These are phyloP conservation scores for Plestiodon gilberti DNA, from an alignment of 2,113 vertebrate species.

Conservation along the genomic window DNA sequence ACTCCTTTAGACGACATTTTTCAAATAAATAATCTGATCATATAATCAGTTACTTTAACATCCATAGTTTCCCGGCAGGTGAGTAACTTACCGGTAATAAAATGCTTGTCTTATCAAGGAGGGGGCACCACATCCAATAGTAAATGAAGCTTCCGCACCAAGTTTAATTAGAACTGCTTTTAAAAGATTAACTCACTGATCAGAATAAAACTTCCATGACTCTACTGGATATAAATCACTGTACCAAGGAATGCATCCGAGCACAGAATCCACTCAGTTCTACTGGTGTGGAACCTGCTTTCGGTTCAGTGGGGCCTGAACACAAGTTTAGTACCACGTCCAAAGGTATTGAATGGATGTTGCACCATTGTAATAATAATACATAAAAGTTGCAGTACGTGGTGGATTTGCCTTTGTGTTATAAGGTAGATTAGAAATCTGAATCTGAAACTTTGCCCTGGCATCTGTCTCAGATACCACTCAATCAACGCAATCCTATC, in stretches of 20 bases:
- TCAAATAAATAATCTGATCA: constrained; percentile 41
- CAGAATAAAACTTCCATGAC: constrained; percentile 39
- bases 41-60: constrained; percentile 37
- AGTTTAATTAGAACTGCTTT: constrained; percentile 57
- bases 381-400: too few relatives aligned
- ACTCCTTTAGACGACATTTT: constrained; percentile 31
- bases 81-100: constrained; percentile 12
- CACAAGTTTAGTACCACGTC: not conserved
- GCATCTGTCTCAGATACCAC: not conserved
- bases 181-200: constrained; percentile 54
- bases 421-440: not conserved
- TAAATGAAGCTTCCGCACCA: constrained; percentile 25
- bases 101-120: constrained; percentile 36
- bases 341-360: not conserved
- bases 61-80: constrained; percentile 19
- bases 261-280: not conserved
- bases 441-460: not conserved
- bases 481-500: too few relatives aligned
- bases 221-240: constrained; percentile 52
- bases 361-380: not conserved
- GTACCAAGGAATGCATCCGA: constrained; percentile 9
- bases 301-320: not conserved
- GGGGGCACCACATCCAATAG: constrained; percentile 4
- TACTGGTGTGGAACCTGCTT: not conserved
- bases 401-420: too few relatives aligned